These are phyloP conservation scores for Cyanoderma ruficeps DNA, from an alignment of 2,113 vertebrate species.

Conservation along the genomic window DNA sequence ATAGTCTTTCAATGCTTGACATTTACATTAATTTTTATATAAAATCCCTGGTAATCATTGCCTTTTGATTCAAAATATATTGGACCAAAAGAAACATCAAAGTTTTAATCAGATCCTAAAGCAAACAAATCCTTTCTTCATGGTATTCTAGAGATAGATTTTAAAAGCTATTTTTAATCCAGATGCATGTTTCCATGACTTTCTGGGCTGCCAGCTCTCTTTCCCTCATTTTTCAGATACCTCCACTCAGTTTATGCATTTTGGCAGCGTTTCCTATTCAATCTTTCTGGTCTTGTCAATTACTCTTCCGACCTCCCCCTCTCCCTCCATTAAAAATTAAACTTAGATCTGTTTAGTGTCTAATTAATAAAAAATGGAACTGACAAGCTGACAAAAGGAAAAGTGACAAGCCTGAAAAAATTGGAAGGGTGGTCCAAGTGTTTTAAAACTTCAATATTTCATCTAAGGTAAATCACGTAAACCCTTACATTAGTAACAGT, in stretches of 20 bases:
- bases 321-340: conserved; percentile 25
- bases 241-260: neutral
- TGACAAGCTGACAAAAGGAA: conserved; percentile 35
- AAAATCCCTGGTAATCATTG: neutral
- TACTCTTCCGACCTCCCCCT: neutral
- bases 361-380: conserved; percentile 50
- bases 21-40: neutral
- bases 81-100: neutral
- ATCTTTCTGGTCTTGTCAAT: conserved; percentile 25
- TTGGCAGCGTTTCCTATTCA: neutral
- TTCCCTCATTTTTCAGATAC: neutral
- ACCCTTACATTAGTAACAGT: neutral
- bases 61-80: neutral
- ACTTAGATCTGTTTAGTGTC: neutral
- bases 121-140: neutral
- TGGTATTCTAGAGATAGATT: neutral
- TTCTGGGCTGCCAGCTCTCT: neutral
- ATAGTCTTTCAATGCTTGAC: neutral
- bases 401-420: conserved; percentile 26
- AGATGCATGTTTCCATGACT: neutral
- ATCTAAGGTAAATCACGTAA: neutral
- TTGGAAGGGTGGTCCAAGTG: neutral
- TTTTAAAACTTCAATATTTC: conserved; percentile 1
- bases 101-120: neutral
- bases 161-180: neutral